Evolutionary conservation across 2,888 invertebrate genomes (phyloP).

Genomic region (Deilephila porcellus): DNA sequence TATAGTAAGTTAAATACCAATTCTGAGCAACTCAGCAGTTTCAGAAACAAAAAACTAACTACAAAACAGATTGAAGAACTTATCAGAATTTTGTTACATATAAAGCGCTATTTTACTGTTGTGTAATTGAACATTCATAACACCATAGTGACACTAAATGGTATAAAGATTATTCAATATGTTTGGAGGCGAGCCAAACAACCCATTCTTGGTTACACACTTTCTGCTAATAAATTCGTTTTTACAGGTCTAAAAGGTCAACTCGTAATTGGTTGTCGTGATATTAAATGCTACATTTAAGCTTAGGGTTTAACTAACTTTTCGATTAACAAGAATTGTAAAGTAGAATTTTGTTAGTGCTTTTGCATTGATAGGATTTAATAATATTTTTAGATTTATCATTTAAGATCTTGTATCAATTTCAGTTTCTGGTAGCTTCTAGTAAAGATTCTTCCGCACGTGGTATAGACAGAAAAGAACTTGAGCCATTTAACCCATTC

Average conservation of each 20-base stretch:
- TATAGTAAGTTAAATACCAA: too few relatives aligned
- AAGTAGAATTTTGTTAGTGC: neutral
- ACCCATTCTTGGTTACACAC: neutral
- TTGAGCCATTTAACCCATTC: too few relatives aligned
- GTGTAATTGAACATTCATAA: neutral
- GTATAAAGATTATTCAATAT: slow-evolving; percentile 8
- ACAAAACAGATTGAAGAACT: too few relatives aligned
- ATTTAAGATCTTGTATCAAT: too few relatives aligned
- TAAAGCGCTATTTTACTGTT: too few relatives aligned
- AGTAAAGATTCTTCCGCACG: neutral
- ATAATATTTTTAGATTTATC: neutral
- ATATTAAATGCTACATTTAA: neutral
- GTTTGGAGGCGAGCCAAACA: slow-evolving; percentile 13
- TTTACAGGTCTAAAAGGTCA: neutral
- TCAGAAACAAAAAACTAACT: too few relatives aligned
- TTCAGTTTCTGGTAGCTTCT: too few relatives aligned
- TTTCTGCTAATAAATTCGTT: neutral
- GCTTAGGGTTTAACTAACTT: neutral
- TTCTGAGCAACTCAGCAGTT: too few relatives aligned
- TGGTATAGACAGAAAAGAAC: too few relatives aligned
- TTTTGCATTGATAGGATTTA: neutral
- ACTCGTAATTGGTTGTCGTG: neutral
- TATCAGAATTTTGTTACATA: too few relatives aligned
- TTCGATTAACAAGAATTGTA: neutral
- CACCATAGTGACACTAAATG: neutral